Evolutionary conservation across 2,888 invertebrate species (phyloP).

Genomic region (Tenthredo notha): DNA sequence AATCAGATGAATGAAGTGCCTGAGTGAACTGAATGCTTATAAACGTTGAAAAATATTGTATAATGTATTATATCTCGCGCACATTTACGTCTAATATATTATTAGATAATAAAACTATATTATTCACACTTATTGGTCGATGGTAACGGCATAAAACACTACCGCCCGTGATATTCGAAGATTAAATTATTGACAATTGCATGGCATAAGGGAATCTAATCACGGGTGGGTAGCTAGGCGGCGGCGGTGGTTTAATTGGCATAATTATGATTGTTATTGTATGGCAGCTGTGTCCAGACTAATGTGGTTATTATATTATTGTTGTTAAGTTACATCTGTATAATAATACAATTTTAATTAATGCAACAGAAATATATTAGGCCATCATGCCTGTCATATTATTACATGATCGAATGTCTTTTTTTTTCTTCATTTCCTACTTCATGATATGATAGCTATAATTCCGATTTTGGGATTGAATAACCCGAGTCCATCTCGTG

Average conservation of each 20-base stretch:
- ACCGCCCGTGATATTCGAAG: neutral
- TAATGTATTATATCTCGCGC: slow-evolving; percentile 6
- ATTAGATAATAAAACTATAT: neutral
- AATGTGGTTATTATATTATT: neutral
- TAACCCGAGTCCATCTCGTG: no score
- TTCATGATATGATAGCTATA: neutral
- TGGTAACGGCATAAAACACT: neutral
- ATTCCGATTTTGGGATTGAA: no score
- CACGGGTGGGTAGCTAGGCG: neutral
- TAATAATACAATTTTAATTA: neutral
- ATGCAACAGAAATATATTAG: neutral
- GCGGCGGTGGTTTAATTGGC: neutral
- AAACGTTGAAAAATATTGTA: neutral
- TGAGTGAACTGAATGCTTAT: neutral
- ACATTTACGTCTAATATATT: neutral
- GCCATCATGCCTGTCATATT: neutral
- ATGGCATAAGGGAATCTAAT: neutral
- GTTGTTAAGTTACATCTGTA: slow-evolving; percentile 5
- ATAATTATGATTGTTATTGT: neutral
- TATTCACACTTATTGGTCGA: neutral
- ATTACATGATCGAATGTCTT: neutral
- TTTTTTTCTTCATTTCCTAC: neutral
- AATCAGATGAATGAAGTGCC: slow-evolving; percentile 11
- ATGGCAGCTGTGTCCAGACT: neutral
- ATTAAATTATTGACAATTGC: neutral